Evolutionary conservation across 1,140 invertebrate species (phyloP), one percentile per base, ranked within the genome.

Genomic region (Eueides isabella): DNA sequence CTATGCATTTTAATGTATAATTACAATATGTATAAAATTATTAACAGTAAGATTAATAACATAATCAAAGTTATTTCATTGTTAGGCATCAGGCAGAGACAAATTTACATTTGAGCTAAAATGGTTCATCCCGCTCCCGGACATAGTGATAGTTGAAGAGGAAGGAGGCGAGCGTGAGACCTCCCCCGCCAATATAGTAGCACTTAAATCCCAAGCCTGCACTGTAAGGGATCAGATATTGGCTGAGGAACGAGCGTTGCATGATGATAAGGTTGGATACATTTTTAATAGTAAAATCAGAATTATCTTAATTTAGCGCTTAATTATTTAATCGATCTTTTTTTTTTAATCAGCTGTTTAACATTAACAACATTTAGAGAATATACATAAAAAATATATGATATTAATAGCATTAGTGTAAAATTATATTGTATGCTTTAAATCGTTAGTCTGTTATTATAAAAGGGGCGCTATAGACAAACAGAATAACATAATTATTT

Each of bases 61-160:
- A 44, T 44, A 19, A 44, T 19, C 0, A 44, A 44, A 6, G n/a
- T 2, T 62, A 16, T 30, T 16, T 31, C 19, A 28, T 30, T 63
- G 4, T 9, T 67, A 96, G 96, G 95, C 97, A 1, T 95, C 96
- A 33, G 96, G 96, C 0, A 94, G 96, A 33, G 97, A 98, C 88
- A 98, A 98, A 89, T 97, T 97, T 84, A 97, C 97, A 1, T 98
- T 98, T 88, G 97, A 98, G 91, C 92, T 98, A 61, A 98, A 98
- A 86, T 99, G 98, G 98, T 97, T 97, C 88, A 97, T 98, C 76
- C 96, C 97, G 1, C 94, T 99, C 11, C 95, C 95, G 74, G 97
- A 98, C 75, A 95, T 96, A 3, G 88, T 95, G 28, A 95, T 96
- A 30, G 95, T 96, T 73, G 96, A 97, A 81, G 95, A 97, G 76